Evolutionary conservation across 2,888 invertebrate species (phyloP), one percentile per base, ranked within the genome.

Genomic region (Lepas anatifera): DNA sequence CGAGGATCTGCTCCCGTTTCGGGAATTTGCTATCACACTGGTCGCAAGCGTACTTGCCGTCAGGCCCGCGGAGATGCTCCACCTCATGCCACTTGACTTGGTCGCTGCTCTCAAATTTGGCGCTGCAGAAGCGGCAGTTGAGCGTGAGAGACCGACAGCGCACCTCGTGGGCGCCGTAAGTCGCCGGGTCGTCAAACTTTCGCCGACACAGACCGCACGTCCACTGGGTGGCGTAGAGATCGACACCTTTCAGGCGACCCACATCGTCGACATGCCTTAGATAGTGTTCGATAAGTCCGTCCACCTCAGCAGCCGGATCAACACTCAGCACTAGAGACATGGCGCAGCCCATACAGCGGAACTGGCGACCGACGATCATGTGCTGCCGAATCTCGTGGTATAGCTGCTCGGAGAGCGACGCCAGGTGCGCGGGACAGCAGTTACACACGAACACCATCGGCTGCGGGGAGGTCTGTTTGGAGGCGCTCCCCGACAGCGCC

Each of bases 1-100:
- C 66, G 39, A 41, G 39, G 25, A 66, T 25, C 66, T 66, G 66
- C 25, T 66, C 66, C 39, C 39, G 66, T 27, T 66, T 66, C 25
- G 16, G 4, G 25, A 66, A 66, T 25, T 41, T 37, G 16, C 35
- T 25, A 3, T 66, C 39, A 39, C 66, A 66, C 16, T 39, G 41
- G 27, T 66, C 66, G 39, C 66, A 66, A 25, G 25, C n/a, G 41
- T 66, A 66, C 66, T 41, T 37, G 39, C 66, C 66, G 39, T 66
- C 66, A 4, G 41, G 25, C 25, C 25, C 13, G 16, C 66, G 66
- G 3, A 37, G 66, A 18, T 66, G 66, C 25, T 66, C 66, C 25
- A 41, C 3, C 39, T 66, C 66, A 39, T 66, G 66, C 66, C 37
- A 37, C 25, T 41, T 37, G 25, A 66, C 39, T 16, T 22, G 39